phyloP scores from a whole-genome alignment of 2,113 vertebrate genomes.

The Arothron firmamentum region DNA sequence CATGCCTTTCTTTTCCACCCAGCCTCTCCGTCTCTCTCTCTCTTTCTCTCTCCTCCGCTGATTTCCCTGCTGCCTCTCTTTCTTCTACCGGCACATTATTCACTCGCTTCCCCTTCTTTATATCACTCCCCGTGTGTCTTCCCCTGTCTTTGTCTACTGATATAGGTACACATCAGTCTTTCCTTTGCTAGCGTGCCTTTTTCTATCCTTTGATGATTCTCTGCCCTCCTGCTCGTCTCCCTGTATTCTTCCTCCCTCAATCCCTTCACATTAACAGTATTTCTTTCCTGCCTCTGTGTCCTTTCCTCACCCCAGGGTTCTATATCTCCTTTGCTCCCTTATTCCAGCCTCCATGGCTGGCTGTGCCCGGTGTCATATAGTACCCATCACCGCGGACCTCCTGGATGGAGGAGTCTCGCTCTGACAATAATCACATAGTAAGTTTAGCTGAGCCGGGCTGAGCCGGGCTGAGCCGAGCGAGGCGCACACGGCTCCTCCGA shows the following conservation, averaged over 20 bases:
- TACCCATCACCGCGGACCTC: slow-evolving; percentile 65
- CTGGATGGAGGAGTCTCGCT: slow-evolving; percentile 64
- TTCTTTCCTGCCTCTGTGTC: slow-evolving; percentile 20
- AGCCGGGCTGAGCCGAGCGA: slow-evolving; percentile 62
- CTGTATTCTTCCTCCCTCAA: slow-evolving; percentile 20
- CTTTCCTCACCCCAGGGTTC: slow-evolving; percentile 28
- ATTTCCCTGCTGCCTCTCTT: slow-evolving; percentile 67
- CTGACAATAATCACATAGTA: slow-evolving; percentile 71
- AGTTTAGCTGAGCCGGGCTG: slow-evolving; percentile 71
- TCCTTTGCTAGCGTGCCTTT: slow-evolving; percentile 48
- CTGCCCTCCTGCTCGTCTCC: slow-evolving; percentile 31
- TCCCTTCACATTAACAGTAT: slow-evolving; percentile 18
- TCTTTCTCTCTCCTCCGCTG: slow-evolving; percentile 48
- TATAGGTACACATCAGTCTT: slow-evolving; percentile 55
- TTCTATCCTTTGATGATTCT: slow-evolving; percentile 45
- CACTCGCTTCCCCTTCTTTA: slow-evolving; percentile 49
- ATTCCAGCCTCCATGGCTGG: slow-evolving; percentile 44
- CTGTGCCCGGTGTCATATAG: slow-evolving; percentile 63
- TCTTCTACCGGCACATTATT: slow-evolving; percentile 56
- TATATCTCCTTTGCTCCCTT: slow-evolving; percentile 30
- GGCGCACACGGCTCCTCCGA: slow-evolving; percentile 64
- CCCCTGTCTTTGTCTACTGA: slow-evolving; percentile 61
- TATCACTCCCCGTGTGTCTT: slow-evolving; percentile 52
- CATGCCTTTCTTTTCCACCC: slow-evolving; percentile 71
- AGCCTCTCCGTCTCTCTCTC: slow-evolving; percentile 31